Base-by-base conservation (phyloP, 2,888 invertebrate genomes). In the Drosophila pseudotakahashii region DNA sequence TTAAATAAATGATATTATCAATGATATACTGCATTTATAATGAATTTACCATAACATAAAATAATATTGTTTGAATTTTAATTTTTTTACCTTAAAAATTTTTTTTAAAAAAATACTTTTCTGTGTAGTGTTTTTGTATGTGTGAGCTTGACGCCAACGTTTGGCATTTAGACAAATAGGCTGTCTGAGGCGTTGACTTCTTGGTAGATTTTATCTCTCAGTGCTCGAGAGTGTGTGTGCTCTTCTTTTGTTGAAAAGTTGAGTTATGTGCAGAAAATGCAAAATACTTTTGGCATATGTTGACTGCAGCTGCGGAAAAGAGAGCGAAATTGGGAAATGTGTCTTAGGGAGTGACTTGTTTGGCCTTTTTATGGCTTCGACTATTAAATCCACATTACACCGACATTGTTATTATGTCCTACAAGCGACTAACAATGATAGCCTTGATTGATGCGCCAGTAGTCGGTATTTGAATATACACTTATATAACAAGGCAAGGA, bases 331-430 rank as follows among this genome's bases (percentile, higher is more conserved):
- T 19, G 10, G 30, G 36, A 19, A 14, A 32, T 16, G 32, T 19
- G 42, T 16, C 19, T 11, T 34, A 13, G 30, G 19, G 44, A 36
- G 51, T 52, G 73, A 45, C 71, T 72, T 47, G 39, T 51, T 57
- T 50, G 70, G 51, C 57, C 44, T 51, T 37, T 69, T 58, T 58
- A 59, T 58, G 51, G 41, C 37, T 53, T 10, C 36, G 53, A 60
- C 60, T 77, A 75, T 86, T 78, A 76, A 80, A 78, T 74, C 80
- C 73, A 73, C 76, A 84, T 75, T 81, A 69, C 67, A 51, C 52
- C 30, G 47, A 57, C 51, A 51, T 34, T 67, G 66, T 54, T 67
- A 54, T 67, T 67, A 54, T 67, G 34, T 30, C 16, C 37, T 13
- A 63, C 54, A 52, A 39, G 19, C 37, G 63, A 60, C 54, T 55